These are phyloP conservation scores for Sterrhoptilus dennistouni DNA, from an alignment of 2,113 vertebrate species.

Conservation along the genomic window DNA sequence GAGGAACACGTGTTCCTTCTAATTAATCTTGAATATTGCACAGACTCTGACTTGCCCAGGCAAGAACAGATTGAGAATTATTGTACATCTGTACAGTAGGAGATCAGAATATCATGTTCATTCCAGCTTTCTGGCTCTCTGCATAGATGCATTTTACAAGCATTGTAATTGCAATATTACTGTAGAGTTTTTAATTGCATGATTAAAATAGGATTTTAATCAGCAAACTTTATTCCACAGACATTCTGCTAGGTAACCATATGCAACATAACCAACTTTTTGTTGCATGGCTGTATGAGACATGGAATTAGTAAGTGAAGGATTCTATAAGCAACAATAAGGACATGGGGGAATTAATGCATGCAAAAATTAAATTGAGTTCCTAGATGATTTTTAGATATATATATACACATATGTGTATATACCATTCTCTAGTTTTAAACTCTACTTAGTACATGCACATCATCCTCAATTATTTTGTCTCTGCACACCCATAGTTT, in stretches of 20 bases:
- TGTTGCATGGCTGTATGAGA: background rate
- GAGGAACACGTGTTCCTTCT: constrained; percentile 6
- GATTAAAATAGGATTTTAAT: background rate
- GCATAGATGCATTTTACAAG: background rate
- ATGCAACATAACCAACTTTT: background rate
- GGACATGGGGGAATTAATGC: background rate
- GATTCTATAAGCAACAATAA: background rate
- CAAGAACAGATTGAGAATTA: constrained; percentile 17
- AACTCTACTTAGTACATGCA: background rate
- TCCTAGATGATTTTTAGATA: background rate
- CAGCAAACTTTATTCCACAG: background rate
- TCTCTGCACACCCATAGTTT: background rate
- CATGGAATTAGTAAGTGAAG: background rate
- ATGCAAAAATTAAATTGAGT: background rate
- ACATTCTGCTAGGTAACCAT: background rate
- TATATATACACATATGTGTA: too few species aligned
- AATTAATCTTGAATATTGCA: background rate
- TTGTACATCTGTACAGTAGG: background rate
- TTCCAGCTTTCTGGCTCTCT: background rate
- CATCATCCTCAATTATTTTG: background rate
- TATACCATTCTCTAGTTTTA: background rate
- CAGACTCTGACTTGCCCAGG: background rate
- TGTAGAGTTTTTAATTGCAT: background rate
- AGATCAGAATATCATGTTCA: background rate
- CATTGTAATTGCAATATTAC: background rate